Percentiles rank a stretch among this genome's conserved stretches.
phyloP scores from a whole-genome alignment of 2,888 invertebrate species.

The Drosophila peninsularis region DNA sequence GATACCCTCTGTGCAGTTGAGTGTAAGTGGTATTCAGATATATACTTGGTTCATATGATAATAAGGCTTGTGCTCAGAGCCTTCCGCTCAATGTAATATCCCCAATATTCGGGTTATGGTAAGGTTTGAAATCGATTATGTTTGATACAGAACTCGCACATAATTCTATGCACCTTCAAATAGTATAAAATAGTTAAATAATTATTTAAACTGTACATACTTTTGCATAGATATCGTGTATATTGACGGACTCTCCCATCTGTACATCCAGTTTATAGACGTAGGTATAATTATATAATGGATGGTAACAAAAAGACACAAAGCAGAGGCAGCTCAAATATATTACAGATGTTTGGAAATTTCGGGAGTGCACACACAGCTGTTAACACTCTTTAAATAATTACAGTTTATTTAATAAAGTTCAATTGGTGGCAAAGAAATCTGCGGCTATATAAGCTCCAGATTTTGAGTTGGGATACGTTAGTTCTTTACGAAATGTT shows the following conservation, averaged over 20 bases:
- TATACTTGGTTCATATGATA: not conserved
- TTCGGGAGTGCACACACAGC: conserved; percentile 22
- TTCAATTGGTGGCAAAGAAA: not conserved
- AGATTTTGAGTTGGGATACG: conserved; percentile 7
- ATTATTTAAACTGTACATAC: too few relatives aligned
- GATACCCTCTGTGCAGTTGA: not conserved
- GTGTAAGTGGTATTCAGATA: too few relatives aligned
- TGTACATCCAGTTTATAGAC: not conserved
- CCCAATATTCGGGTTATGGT: not conserved
- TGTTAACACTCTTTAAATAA: conserved; percentile 10
- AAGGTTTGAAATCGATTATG: not conserved
- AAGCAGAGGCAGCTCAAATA: not conserved
- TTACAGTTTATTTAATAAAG: not conserved
- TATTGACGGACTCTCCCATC: too few relatives aligned
- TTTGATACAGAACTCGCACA: too few relatives aligned
- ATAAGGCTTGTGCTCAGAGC: not conserved
- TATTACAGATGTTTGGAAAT: conserved; percentile 11
- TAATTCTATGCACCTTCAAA: not conserved
- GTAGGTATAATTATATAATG: not conserved
- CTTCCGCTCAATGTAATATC: not conserved
- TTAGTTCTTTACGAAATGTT: conserved; percentile 33
- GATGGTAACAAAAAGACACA: not conserved
- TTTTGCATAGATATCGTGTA: too few relatives aligned
- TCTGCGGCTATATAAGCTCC: conserved; percentile 26
- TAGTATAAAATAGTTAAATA: not conserved